Evolutionary conservation across 2,888 invertebrate species (phyloP), one percentile per base, ranked within the genome.

Genomic region (Plemyria rubiginata): DNA sequence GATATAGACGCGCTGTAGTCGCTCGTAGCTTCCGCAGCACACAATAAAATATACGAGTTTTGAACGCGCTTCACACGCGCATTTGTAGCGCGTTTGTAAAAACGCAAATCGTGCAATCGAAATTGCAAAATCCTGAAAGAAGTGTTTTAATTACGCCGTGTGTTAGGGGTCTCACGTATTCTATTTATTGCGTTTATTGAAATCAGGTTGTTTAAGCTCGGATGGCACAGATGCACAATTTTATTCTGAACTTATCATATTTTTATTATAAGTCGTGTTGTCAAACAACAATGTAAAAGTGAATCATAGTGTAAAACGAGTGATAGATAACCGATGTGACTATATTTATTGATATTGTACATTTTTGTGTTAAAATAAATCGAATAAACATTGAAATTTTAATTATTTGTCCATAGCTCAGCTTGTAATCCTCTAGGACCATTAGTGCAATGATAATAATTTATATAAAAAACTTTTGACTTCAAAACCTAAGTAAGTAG

Each of bases 341-440:
- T 89, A 91, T 90, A 89, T 92, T 91, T 92, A 91, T 91, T 90
- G 87, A 91, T 88, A 90, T 86, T 90, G 87, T 90, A 90, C 89
- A 90, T 90, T 86, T 86, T 92, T 92, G 90, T 90, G 91, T 92
- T 92, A 84, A 79, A 91, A 90, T 90, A 90, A 92, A 92, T 84
- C 78, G 75, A 85, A 79, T 84, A 80, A 87, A 85, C 78, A 65
- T 71, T 45, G 41, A 38, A 60, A 51, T 63, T 66, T 65, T 72
- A 71, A 71, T 68, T 60, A 54, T 62, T 32, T 15, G n/a, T n/a
- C n/a, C n/a, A n/a, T n/a, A 0, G 16, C 11, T 22, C 7, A 46
- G 46, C n/a, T 16, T 12, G 13, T 8, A 43, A 43, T 13, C 15
- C 11, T 38, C 9, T 38, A 38, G 36, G 11, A 38, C n/a, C n/a